Base-by-base conservation (phyloP, 1,140 invertebrate genomes). In the Sinella curviseta region DNA sequence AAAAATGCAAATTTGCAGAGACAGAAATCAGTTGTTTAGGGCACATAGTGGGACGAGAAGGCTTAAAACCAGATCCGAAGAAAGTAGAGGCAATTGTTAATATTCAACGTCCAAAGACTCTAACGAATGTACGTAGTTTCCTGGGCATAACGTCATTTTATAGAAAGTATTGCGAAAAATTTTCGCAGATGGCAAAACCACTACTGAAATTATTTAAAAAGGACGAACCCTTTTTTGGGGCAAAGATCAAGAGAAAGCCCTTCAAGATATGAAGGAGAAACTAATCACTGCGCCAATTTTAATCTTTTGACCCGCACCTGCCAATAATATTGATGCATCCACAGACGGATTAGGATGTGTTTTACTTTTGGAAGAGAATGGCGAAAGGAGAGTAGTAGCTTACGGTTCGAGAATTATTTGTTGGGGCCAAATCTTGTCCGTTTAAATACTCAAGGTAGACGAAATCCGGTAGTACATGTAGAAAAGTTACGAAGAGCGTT, bases 71-170 rank as follows among this genome's bases (percentile, higher is more conserved):
- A 39, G 85, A 87, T 39, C 85, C 84, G 65, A 83, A 84, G 2
- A 88, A 88, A 81, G 81, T 87, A 0, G 48, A 80, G 48, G 84
- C 83, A 28, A 84, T 88, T n/a, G 31, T 48, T 14, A 76, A 85
- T 4, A 83, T 86, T 39, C 80, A 80, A 20, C 24, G 16, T 67
- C 87, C 87, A 48, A 78, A 78, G 75, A 84, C 84, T 79, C 35
- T 84, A 26, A 85, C 83, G 36, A 80, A 86, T 77, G 28, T 88
- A 0, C 80, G 84, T 57, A 75, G 80, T 20, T 87, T 89, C 77
- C 67, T 88, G 1, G 87, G 87, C 1, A 84, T 87, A 76, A 80
- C 85, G 48, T 85, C 85, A 36, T 89, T 87, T 77, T 86, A 86
- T 77, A 48, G 85, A 8, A 83, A 84, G 77, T 88, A 87, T 82